Base-by-base conservation (phyloP, 2,113 vertebrate genomes). In the Atherinomorus stipes region DNA sequence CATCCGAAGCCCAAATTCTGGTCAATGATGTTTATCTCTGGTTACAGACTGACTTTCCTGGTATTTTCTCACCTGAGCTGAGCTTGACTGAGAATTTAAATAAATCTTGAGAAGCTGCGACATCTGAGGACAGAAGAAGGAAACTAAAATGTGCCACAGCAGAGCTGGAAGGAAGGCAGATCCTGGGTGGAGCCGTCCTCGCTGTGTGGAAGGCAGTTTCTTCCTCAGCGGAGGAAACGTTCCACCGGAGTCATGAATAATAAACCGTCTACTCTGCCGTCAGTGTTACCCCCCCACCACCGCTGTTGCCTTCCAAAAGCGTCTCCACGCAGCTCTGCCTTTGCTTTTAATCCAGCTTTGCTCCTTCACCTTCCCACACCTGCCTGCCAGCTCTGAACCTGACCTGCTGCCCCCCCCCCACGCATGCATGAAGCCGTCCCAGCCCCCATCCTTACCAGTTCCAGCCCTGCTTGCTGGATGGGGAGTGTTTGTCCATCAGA, bases 391-490 rank as follows among this genome's bases (percentile, higher is more conserved):
- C 40, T 40, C 59, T n/a, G 34, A 0, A 1, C 51, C 52, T 49
- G 9, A 70, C 54, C 50, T 62, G 18, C 7, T 13, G 28, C 59
- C 57, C 13, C 15, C 31, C 9, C 22, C 15, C n/a, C 4, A 19
- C 23, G 7, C 50, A 59, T 42, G 44, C 61, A 60, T 74, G 54
- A 42, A 42, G 6, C 10, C 3, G 2, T n/a, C 18, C 11, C 42
- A 70, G 45, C 21, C 67, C 7, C 34, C 0, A 25, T 28, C 59
- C 95, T 95, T 91, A 97, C 96, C 96, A 97, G 90, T 94, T 96
- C 96, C 96, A 97, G 70, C 96, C 95, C 86, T 96, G 95, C 78
- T 94, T 96, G 83, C 95, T 95, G 91, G 92, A 92, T 2, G 95
- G 95, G 1, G 95, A 96, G 65, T 95, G 89, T 85, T 94, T 96